Evolutionary conservation across 2,888 invertebrate genomes (phyloP), one percentile per base, ranked within the genome.

Genomic region (Agrypnus murinus): DNA sequence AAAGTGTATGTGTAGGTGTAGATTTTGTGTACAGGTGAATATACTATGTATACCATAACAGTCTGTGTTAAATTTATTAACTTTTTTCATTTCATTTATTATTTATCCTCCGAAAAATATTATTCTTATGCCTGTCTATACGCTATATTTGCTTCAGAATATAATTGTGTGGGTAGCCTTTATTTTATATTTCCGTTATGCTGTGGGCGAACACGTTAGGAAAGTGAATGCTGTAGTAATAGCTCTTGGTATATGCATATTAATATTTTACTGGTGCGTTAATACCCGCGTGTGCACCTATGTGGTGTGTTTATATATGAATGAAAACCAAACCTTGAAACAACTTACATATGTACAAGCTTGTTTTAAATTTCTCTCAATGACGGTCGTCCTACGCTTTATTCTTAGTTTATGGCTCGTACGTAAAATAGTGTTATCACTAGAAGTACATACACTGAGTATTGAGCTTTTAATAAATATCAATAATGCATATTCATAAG

Each of bases 191-290:
- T 73, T 74, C 74, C 74, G 74, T 71, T 74, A 65, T 38, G 38
- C 50, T 64, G 74, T 74, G 63, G 74, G 74, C 73, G 71, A 73
- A 65, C 74, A 60, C 40, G 74, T 74, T 73, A 60, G 71, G 57
- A 71, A 68, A 71, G 73, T 64, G 69, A 63, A 69, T 60, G 65
- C 65, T 67, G 60, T 69, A 34, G 63, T 68, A 63, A 60, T 59
- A 58, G 59, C 19, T 45, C 19, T 45, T 48, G 58, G 38, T 32
- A 45, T 46, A 60, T 59, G 60, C 67, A 65, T 65, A 58, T 59
- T 48, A 67, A 67, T 60, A 60, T 40, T 60, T 67, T 50, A 46
- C 34, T 19, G 31, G 48, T 46, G 10, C 46, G 31, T 31, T 59
- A 15, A 38, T 32, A 15, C 34, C 55, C 55, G 55, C 15, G 32